These are phyloP conservation scores for Chiropotes sagulatus DNA, from an alignment of 2,797 vertebrate genomes.

Conservation along the genomic window DNA sequence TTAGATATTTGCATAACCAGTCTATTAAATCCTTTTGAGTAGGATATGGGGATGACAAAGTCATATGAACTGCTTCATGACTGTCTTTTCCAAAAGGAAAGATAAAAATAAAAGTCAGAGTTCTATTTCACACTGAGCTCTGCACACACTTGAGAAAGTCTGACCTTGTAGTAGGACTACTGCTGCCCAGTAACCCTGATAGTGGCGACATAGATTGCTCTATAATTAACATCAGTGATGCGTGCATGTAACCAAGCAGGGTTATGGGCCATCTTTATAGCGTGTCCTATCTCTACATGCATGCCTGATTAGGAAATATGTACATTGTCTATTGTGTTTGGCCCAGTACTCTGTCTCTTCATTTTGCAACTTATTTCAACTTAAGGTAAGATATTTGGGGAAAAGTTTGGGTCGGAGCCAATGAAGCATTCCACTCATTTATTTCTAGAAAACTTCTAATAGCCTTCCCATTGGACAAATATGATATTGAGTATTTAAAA, in stretches of 20 bases:
- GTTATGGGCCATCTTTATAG: not conserved
- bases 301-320: not conserved
- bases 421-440: not conserved
- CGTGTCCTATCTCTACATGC: not conserved
- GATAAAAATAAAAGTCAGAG: slow-evolving; percentile 1
- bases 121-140: not conserved
- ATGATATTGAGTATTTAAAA: not conserved
- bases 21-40: slow-evolving; percentile 28
- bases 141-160: slow-evolving; percentile 5
- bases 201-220: not conserved
- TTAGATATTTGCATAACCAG: slow-evolving; percentile 18
- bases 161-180: not conserved
- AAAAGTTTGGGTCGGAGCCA: not conserved
- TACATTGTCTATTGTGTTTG: not conserved
- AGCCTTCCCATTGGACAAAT: not conserved
- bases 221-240: not conserved
- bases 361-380: not conserved
- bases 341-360: not conserved
- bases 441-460: not conserved
- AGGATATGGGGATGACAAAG: not conserved
- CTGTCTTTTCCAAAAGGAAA: slow-evolving; percentile 22
- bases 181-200: not conserved
- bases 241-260: not conserved
- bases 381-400: not conserved
- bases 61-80: not conserved